Base-by-base conservation (phyloP, 2,888 invertebrate species). In the Caenorhabditis zanzibari region DNA sequence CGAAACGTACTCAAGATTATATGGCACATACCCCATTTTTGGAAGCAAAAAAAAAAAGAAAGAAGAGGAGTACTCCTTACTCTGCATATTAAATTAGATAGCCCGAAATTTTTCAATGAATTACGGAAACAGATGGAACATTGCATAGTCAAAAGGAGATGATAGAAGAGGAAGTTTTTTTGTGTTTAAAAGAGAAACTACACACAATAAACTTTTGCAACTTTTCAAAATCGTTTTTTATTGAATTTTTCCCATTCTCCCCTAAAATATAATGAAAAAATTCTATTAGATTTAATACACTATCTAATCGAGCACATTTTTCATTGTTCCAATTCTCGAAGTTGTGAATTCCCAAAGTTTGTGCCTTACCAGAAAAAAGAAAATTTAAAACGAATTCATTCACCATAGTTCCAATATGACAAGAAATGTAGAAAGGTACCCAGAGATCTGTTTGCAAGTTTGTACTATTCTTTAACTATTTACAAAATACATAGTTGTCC, bases 161-260 rank as follows among this genome's bases (percentile, higher is more conserved):
- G 19, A 49, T 49, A 49, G 49, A 22, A 22, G 49, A 49, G 49
- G 49, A 49, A 49, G 49, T 49, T n/a, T 49, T n/a, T 19, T 49
- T 19, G 9, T 12, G 12, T 38, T 38, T 38, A 6, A 38, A 38
- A 22, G 49, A 49, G 19, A 49, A 22, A 19, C n/a, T 49, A 12
- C 3, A 7, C 38, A 38, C 12, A 12, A 38, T 10, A 38, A 38
- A 38, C 2, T 10, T 38, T 38, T 6, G 10, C 7, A 38, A 38
- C 32, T 38, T 38, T 38, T 12, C 2, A 38, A 38, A 38, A 10
- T 10, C 10, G 6, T 6, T 38, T 38, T 2, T 38, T 6, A 2
- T 10, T 38, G 38, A 2, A 38, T 38, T 6, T 38, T 38, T 38
- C 38, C 6, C 38, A 10, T 38, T 38, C n/a, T n/a, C n/a, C 32